phyloP scores from a whole-genome alignment of 2,113 vertebrate genomes.

The Pseudonaja textilis region DNA sequence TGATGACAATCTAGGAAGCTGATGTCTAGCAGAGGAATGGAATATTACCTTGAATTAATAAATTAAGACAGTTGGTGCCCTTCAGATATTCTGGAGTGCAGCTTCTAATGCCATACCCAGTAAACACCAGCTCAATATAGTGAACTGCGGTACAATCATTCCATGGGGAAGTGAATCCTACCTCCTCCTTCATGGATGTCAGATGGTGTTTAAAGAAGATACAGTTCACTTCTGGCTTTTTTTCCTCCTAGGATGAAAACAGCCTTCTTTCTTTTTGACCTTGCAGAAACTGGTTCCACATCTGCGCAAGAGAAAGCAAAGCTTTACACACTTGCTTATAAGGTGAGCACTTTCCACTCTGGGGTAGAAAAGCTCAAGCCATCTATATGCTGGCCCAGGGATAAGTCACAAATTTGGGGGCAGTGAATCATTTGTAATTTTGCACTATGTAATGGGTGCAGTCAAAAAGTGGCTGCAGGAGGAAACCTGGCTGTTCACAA shows the following conservation, averaged over 20 bases:
- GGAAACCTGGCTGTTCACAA: neutral
- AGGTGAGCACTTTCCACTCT: conserved; percentile 67
- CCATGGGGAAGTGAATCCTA: neutral
- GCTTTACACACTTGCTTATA: conserved; percentile 84
- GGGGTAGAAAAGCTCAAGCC: neutral
- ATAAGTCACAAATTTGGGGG: neutral
- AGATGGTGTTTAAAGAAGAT: neutral
- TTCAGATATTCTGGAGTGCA: neutral
- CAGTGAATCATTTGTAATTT: neutral
- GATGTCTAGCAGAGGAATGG: neutral
- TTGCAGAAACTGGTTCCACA: conserved; percentile 78
- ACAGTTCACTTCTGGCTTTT: neutral
- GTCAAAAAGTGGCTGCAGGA: neutral
- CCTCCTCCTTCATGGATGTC: neutral
- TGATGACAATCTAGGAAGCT: neutral
- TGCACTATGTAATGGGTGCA: neutral
- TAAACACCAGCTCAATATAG: neutral
- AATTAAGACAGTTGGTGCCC: neutral
- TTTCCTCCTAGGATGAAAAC: conserved; percentile 88
- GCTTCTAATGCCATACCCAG: neutral
- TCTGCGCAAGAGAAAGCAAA: conserved; percentile 71
- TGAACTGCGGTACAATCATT: neutral
- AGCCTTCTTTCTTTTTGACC: conserved; percentile 93
- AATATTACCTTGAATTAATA: neutral
- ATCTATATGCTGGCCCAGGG: neutral